A percentile compares a stretch with the other conserved stretches of the same genome.
Evolutionary conservation across 2,113 vertebrate species (phyloP).

Genomic region (Paradoxurus hermaphroditus): DNA sequence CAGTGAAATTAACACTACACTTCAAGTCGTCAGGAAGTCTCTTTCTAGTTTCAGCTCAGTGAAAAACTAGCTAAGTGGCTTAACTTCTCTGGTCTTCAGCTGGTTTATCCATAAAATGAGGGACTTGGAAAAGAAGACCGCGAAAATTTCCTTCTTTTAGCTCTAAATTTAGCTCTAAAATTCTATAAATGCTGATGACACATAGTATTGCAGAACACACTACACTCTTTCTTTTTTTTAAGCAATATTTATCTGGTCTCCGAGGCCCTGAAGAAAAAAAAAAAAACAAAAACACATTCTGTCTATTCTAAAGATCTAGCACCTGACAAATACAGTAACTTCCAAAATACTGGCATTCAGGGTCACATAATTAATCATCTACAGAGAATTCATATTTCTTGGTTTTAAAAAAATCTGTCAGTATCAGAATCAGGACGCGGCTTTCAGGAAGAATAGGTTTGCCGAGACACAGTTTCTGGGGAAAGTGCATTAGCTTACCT

Average conservation of each 20-base stretch:
- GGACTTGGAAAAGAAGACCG: background rate
- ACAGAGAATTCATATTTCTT: background rate
- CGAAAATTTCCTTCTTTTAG: background rate
- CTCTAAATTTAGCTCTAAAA: slow-evolving; percentile 30
- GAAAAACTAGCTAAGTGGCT: background rate
- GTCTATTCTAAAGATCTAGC: background rate
- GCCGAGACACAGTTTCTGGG: background rate
- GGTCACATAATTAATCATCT: background rate
- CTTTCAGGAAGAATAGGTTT: background rate
- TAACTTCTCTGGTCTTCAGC: background rate
- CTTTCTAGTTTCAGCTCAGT: background rate
- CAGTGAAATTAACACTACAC: background rate
- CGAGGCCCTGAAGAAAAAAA: background rate
- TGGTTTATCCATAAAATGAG: background rate
- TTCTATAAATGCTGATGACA: background rate
- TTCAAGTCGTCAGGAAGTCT: background rate
- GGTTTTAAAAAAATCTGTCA: background rate
- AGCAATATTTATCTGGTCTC: background rate
- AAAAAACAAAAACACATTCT: background rate
- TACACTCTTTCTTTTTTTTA: background rate
- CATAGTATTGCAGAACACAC: background rate
- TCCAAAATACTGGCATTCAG: background rate
- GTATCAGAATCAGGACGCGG: background rate
- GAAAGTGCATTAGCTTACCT: background rate
- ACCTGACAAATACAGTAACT: background rate